Evolutionary conservation across 2,888 invertebrate species (phyloP), one percentile per base, ranked within the genome.

Genomic region (Cosmia pyralina): DNA sequence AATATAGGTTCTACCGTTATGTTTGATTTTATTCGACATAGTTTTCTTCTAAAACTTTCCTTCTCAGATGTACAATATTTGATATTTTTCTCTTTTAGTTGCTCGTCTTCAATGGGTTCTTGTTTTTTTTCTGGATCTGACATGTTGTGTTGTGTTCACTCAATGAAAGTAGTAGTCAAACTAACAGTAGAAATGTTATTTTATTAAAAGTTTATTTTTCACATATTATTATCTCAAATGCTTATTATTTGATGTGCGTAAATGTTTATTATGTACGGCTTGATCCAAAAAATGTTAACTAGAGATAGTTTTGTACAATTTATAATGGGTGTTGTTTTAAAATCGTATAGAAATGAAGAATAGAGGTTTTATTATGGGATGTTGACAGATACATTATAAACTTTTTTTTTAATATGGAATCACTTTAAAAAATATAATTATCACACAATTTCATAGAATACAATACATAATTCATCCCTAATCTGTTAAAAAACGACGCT

Each of bases 1-100:
- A 98, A 91, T 94, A 98, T 97, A 0, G 98, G 98, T 87, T 98
- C 98, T 1, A 98, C 97, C 4, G 97, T 97, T 79, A 97, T 97
- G 89, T 97, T 97, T 19, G 92, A 91, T 82, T 95, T 95, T 59
- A 97, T 86, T 82, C 96, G 96, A 71, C 92, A 91, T 89, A 96
- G 93, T 88, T 97, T 97, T 84, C 97, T 94, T 19, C 90, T 88
- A 77, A 96, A 93, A 11, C 93, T 95, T 95, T 96, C 96, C 1
- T 95, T 91, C 77, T 94, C 84, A 52, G 83, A 71, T 52, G 70
- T 80, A 53, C 82, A 57, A 68, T 84, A 84, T 66, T 85, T 81
- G 22, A 60, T 73, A 77, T 87, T 85, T 69, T 88, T 88, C 52
- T 91, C 88, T 55, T 91, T 89, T 19, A 94, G 82, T 10, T 93